Evolutionary conservation across 2,797 vertebrate species (phyloP).

Genomic region (Sebastes hopkinsi): DNA sequence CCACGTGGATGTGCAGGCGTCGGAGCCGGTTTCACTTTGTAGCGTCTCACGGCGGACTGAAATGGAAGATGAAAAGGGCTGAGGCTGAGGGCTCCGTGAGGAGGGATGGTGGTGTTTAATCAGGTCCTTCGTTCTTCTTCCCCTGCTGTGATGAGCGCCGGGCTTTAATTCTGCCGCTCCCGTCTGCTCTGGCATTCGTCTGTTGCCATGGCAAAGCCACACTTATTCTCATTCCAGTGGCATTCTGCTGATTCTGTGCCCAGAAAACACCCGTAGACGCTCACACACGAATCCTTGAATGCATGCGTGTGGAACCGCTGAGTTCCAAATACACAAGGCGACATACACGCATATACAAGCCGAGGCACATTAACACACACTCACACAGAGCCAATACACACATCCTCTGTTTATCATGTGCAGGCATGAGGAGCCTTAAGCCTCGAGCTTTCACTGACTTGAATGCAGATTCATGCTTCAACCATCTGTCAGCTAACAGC

Average conservation of each 20-base stretch:
- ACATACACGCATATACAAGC: background rate
- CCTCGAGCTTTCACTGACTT: slow-evolving; percentile 46
- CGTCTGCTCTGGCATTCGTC: slow-evolving; percentile 67
- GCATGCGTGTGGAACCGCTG: background rate
- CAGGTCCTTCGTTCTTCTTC: slow-evolving; percentile 54
- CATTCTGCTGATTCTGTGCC: slow-evolving; percentile 68
- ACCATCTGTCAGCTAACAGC: slow-evolving; percentile 68
- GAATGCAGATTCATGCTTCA: slow-evolving; percentile 65
- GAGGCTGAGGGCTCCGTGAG: slow-evolving; percentile 47
- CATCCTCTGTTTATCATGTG: slow-evolving; percentile 51
- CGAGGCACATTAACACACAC: slow-evolving; percentile 16
- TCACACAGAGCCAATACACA: slow-evolving; percentile 2
- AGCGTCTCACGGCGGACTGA: slow-evolving; percentile 26
- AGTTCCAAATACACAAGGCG: background rate
- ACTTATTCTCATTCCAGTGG: slow-evolving; percentile 71
- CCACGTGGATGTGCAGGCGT: background rate
- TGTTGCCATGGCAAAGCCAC: slow-evolving; percentile 76
- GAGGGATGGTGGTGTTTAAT: slow-evolving; percentile 63
- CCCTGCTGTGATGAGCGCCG: slow-evolving; percentile 63
- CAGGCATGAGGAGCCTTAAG: slow-evolving; percentile 45
- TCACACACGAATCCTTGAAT: slow-evolving; percentile 1
- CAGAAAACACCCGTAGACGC: slow-evolving; percentile 45
- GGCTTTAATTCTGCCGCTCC: slow-evolving; percentile 59
- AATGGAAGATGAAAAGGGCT: slow-evolving; percentile 47
- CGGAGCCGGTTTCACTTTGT: slow-evolving; percentile 21